Evolutionary conservation across 2,113 vertebrate genomes (phyloP), one percentile per base, ranked within the genome.

Genomic region (Mirounga angustirostris): DNA sequence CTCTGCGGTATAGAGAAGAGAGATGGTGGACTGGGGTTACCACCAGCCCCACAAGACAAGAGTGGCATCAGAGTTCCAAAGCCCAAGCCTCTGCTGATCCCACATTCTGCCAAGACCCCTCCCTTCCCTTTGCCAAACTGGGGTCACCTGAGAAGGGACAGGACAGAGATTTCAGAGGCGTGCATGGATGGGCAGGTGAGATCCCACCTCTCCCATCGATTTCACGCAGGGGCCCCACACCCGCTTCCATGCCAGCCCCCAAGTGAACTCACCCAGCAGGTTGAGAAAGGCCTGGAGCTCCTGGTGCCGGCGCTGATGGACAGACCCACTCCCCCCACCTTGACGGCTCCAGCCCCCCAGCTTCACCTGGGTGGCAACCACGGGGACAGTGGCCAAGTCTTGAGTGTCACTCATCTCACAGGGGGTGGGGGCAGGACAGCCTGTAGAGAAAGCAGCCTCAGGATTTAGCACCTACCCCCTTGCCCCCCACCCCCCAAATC

Each of bases 181-280:
- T 24, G 28, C 3, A 1, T 1, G 5, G 28, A 1, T 2, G 5
- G 28, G 43, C 21, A 30, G 82, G 63, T 16, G 26, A 40, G 54
- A 33, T 11, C 84, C 56, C 14, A 22, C 18, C 82, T 58, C 43
- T 67, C 80, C 26, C 1, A 2, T 6, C 30, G 13, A n/a, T 40
- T 58, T 65, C 50, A 22, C 1, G 2, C 33, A 26, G 8, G 46
- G 40, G 28, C 14, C 50, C 63, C 30, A 7, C 4, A 24, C 14
- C 54, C 40, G 61, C 43, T 56, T 21, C 43, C 12, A 0, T 7
- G 21, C 56, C 36, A 33, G n/a, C 18, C 16, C 61, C 43, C 24
- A 12, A 22, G 26, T 5, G 18, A 15, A 73, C 94, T 98, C 91
- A 98, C 98, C 98, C 87, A 98, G 96, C 5, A 99, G 98, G 43